These are phyloP conservation scores for Prenolepis imparis DNA, from an alignment of 2,888 invertebrate species.

Conservation along the genomic window DNA sequence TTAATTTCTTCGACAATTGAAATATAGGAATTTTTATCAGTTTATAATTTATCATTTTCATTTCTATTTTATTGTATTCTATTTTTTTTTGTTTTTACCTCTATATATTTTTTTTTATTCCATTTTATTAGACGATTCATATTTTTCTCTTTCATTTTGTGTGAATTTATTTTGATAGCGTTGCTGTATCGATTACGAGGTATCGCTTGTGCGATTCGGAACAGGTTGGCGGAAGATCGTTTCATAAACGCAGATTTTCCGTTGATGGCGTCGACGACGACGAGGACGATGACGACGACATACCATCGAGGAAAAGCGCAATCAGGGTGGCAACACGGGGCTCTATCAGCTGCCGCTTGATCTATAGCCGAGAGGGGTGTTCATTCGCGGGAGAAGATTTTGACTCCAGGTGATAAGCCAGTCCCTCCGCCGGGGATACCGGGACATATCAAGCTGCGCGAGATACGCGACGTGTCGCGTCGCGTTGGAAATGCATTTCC, in stretches of 20 bases:
- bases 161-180: constrained; percentile 22
- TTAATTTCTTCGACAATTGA: not conserved
- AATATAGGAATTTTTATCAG: not conserved
- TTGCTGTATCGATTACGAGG: not conserved
- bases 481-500: constrained; percentile 45
- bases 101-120: not conserved
- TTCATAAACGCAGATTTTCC: constrained; percentile 10
- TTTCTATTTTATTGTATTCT: not conserved
- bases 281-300: constrained; percentile 26
- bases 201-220: not conserved
- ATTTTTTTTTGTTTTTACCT: not conserved
- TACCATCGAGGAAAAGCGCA: constrained; percentile 80
- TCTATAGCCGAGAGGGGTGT: constrained; percentile 73
- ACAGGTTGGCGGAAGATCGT: constrained; percentile 14
- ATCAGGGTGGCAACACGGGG: constrained; percentile 75
- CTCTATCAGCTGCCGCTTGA: constrained; percentile 79
- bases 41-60: not conserved
- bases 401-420: constrained; percentile 60
- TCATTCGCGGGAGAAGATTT: constrained; percentile 41
- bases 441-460: constrained; percentile 40
- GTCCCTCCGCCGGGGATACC: constrained; percentile 41
- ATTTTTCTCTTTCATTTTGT: not conserved
- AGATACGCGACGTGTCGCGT: constrained; percentile 24
- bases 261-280: not conserved
- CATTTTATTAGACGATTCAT: not conserved